Evolutionary conservation across 1,140 invertebrate genomes (phyloP).

Genomic region (Lethrus apterus): DNA sequence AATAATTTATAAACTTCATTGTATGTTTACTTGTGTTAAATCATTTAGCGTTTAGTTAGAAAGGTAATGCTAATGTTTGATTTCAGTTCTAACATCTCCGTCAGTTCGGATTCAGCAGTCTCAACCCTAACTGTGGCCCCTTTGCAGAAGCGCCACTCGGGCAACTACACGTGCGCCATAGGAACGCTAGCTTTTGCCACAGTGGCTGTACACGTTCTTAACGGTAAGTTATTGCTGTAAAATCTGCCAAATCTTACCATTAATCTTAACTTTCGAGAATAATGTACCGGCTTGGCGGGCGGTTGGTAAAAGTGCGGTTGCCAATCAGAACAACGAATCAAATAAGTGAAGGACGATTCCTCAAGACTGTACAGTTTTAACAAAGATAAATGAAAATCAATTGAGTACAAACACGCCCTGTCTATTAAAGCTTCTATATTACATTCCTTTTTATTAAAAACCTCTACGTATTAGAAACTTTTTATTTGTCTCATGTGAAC

Average conservation of each 20-base stretch:
- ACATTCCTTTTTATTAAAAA: too few species aligned
- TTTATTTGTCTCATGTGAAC: too few species aligned
- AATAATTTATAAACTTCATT: too few species aligned
- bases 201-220: slow-evolving; percentile 47
- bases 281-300: slow-evolving; percentile 7
- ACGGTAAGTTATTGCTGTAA: slow-evolving; percentile 42
- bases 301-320: background rate
- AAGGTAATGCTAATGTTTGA: slow-evolving; percentile 17
- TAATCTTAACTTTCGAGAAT: slow-evolving; percentile 25
- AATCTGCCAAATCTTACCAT: slow-evolving; percentile 28
- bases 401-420: too few species aligned
- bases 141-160: slow-evolving; percentile 42
- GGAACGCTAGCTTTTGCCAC: slow-evolving; percentile 42
- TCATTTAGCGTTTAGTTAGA: too few species aligned
- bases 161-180: slow-evolving; percentile 45
- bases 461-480: too few species aligned
- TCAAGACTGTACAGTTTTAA: slow-evolving; percentile 18
- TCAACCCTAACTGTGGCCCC: slow-evolving; percentile 41
- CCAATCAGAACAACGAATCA: slow-evolving; percentile 9
- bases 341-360: slow-evolving; percentile 14
- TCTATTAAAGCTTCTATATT: too few species aligned
- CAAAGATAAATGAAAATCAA: slow-evolving; percentile 23
- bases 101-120: slow-evolving; percentile 31
- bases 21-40: too few species aligned
- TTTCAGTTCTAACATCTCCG: slow-evolving; percentile 39